phyloP scores from a whole-genome alignment of 2,888 invertebrate species.

The Linnaemya vulpina region DNA sequence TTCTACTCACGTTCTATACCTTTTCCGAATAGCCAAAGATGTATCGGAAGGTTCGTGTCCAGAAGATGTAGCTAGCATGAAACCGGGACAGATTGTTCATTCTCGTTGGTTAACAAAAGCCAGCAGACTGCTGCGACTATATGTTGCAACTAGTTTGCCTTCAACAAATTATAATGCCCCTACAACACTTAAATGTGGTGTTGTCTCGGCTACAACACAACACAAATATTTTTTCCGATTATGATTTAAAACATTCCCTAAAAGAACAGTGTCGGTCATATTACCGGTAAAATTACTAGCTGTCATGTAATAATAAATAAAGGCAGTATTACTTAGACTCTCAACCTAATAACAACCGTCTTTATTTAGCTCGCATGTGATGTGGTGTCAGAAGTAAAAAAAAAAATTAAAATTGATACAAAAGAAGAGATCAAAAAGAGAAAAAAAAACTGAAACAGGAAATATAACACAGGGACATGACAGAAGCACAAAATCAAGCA shows the following conservation, averaged over 20 bases:
- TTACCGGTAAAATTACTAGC: no score
- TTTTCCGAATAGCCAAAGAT: no score
- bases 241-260: not conserved
- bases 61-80: no score
- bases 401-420: not conserved
- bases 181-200: no score
- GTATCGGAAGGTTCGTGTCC: no score
- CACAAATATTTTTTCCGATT: not conserved
- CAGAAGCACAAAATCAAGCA: not conserved
- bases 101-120: no score
- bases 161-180: no score
- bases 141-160: no score
- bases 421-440: not conserved
- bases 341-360: not conserved
- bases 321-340: slow-evolving; percentile 3
- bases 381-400: not conserved
- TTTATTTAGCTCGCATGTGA: not conserved
- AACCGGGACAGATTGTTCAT: no score
- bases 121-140: no score
- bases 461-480: not conserved
- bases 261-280: no score
- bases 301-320: slow-evolving; percentile 22
- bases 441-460: not conserved
- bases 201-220: not conserved
- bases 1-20: no score